Evolutionary conservation across 2,113 vertebrate genomes (phyloP).

Genomic region (Gila orcuttii): DNA sequence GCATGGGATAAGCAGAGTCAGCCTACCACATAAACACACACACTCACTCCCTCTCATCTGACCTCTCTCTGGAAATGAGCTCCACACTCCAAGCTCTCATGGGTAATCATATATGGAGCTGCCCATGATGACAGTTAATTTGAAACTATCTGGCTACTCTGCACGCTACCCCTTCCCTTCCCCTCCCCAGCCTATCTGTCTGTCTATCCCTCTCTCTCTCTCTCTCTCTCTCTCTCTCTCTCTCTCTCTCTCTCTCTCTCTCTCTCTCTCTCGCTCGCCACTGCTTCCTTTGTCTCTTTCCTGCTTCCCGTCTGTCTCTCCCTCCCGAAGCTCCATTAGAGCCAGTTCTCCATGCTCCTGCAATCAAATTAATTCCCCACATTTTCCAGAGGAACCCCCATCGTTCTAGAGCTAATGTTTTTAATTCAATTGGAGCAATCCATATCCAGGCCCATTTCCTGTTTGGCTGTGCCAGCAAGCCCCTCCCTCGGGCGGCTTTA

Average conservation of each 20-base stretch:
- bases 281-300: conserved; percentile 66
- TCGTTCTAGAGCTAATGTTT: conserved; percentile 77
- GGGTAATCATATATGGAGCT: conserved; percentile 77
- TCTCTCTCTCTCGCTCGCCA: conserved; percentile 50
- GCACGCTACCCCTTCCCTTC: conserved; percentile 53
- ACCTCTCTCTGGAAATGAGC: conserved; percentile 75
- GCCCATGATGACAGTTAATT: conserved; percentile 77
- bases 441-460: conserved; percentile 76
- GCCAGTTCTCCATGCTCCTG: conserved; percentile 64
- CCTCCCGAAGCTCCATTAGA: conserved; percentile 62
- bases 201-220: conserved; percentile 21
- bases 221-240: conserved; percentile 38
- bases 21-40: conserved; percentile 31
- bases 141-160: conserved; percentile 74
- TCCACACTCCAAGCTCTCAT: conserved; percentile 72
- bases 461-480: conserved; percentile 66
- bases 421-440: conserved; percentile 78
- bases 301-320: conserved; percentile 48
- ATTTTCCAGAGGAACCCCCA: conserved; percentile 70
- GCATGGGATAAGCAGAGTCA: conserved; percentile 36
- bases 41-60: conserved; percentile 32
- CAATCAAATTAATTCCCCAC: conserved; percentile 77
- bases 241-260: conserved; percentile 17
- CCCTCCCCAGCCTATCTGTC: conserved; percentile 50
- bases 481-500: conserved; percentile 59